Evolutionary conservation across 2,797 vertebrate genomes (phyloP).

Genomic region (Amblyopsis hoosieri): DNA sequence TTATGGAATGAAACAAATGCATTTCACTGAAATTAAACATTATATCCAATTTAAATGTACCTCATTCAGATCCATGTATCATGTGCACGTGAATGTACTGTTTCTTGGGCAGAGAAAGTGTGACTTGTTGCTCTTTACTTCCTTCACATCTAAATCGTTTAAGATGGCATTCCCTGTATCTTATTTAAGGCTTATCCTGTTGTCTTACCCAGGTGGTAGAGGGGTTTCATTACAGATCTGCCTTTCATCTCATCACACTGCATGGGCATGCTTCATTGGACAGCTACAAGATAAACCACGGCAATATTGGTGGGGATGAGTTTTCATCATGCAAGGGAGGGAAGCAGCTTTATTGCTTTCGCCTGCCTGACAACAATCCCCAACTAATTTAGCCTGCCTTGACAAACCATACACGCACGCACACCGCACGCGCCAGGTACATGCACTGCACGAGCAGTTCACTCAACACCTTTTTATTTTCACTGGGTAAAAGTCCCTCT

Average conservation of each 20-base stretch:
- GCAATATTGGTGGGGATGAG: slow-evolving; percentile 36
- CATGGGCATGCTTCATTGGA: slow-evolving; percentile 63
- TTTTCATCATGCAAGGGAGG: slow-evolving; percentile 18
- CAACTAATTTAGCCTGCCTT: slow-evolving; percentile 51
- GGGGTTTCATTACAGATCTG: slow-evolving; percentile 62
- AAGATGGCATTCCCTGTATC: slow-evolving; percentile 45
- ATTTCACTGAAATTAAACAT: slow-evolving; percentile 30
- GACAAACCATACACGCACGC: slow-evolving; percentile 38
- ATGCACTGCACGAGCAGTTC: slow-evolving; percentile 26
- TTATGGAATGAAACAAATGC: no score
- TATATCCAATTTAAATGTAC: slow-evolving; percentile 18
- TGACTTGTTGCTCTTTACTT: slow-evolving; percentile 43
- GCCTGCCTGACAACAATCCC: slow-evolving; percentile 51
- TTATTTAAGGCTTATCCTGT: slow-evolving; percentile 65
- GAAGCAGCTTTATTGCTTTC: slow-evolving; percentile 47
- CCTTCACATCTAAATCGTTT: slow-evolving; percentile 30
- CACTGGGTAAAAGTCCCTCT: slow-evolving; percentile 45
- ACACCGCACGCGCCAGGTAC: slow-evolving; percentile 4
- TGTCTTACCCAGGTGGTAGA: slow-evolving; percentile 45
- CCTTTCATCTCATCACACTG: slow-evolving; percentile 56
- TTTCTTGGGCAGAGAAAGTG: slow-evolving; percentile 4
- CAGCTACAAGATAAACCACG: slow-evolving; percentile 50
- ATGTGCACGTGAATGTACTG: slow-evolving; percentile 14
- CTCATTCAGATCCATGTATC: slow-evolving; percentile 31
- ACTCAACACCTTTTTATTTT: slow-evolving; percentile 58